Conservation (phyloP, 2,113 vertebrate genomes). For the Chloropsis hardwickii region DNA sequence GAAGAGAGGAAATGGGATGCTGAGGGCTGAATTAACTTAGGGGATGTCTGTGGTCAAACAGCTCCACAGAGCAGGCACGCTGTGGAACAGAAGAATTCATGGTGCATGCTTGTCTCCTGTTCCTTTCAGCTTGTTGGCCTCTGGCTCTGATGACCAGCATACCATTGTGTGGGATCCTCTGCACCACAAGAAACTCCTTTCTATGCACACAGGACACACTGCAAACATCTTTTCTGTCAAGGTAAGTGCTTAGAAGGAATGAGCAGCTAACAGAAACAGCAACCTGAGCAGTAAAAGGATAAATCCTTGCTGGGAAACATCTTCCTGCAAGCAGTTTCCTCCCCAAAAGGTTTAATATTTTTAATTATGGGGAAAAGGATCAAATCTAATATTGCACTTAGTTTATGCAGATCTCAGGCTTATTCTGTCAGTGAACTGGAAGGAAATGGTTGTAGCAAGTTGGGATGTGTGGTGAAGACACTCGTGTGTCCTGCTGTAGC, state of each 20-base stretch:
- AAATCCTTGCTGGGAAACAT: background rate
- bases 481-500: background rate
- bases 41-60: background rate
- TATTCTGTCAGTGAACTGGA: background rate
- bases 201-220: conserved; percentile 97
- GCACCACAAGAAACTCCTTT: conserved; percentile 92
- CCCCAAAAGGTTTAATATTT: background rate
- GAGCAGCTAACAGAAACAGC: background rate
- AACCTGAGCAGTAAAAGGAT: background rate
- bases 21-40: background rate
- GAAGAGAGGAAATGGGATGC: background rate
- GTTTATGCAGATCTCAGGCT: background rate
- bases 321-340: background rate
- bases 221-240: conserved; percentile 99
- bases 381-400: background rate
- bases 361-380: background rate
- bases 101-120: background rate
- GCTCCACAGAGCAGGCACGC: background rate
- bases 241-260: conserved; percentile 69
- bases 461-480: background rate
- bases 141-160: conserved; percentile 97
- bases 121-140: conserved; percentile 87
- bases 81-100: background rate
- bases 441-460: background rate
- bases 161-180: conserved; percentile 98